phyloP scores from a whole-genome alignment of 2,113 vertebrate genomes.

The Serinus canaria region DNA sequence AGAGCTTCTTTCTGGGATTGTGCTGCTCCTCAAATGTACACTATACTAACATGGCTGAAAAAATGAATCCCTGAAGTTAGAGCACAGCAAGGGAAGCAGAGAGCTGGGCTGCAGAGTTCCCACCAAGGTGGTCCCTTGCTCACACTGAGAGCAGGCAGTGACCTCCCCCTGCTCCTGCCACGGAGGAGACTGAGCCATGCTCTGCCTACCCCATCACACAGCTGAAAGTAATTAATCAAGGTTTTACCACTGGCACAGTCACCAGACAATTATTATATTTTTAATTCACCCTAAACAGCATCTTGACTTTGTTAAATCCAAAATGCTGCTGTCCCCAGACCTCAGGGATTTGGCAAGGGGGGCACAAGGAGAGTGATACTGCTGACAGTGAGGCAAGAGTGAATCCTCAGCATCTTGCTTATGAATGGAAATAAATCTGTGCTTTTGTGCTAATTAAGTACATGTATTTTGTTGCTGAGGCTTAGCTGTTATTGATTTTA shows the following conservation, averaged over 20 bases:
- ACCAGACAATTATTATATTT: background rate
- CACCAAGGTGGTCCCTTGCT: background rate
- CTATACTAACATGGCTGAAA: background rate
- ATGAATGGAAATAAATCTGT: background rate
- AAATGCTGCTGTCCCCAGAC: background rate
- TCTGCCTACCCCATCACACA: background rate
- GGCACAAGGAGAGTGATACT: background rate
- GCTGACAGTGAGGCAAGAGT: background rate
- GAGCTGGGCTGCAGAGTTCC: background rate
- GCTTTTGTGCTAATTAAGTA: background rate
- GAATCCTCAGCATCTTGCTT: background rate
- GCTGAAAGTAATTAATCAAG: background rate
- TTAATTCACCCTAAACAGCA: background rate
- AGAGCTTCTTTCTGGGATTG: background rate
- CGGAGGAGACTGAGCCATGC: rapidly evolving
- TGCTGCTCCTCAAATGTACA: background rate
- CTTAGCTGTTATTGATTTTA: background rate
- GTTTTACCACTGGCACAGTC: background rate
- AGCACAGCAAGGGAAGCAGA: background rate
- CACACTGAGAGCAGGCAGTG: background rate
- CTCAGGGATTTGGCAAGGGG: background rate
- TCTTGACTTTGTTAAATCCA: background rate
- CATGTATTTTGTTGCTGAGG: background rate
- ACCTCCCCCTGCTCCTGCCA: background rate
- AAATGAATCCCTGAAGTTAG: background rate